Evolutionary conservation across 2,797 vertebrate genomes (phyloP), one percentile per base, ranked within the genome.

Genomic region (Falco novaeseelandiae): DNA sequence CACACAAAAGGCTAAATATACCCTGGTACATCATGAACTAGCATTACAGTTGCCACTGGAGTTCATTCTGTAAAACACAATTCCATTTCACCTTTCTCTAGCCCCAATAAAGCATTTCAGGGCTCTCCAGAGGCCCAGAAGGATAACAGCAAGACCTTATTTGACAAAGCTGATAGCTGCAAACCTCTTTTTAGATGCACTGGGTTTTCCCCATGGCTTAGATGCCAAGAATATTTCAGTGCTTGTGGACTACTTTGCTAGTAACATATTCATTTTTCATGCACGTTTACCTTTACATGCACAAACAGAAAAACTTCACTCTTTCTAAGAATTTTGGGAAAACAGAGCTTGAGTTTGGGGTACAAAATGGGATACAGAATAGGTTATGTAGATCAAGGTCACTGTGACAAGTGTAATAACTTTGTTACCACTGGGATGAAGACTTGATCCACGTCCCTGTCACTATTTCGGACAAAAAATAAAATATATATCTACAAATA

Each of bases 21-120:
- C 77, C 44, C 73, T n/a, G 32, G 65, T 42, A 92, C 59, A 61
- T 67, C 59, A 77, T 90, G 96, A 95, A 77, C 83, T 55, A 80
- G 34, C 38, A 85, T 85, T 59, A 79, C 40, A 92, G 62, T 63
- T 90, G 58, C 67, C 61, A 79, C 18, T 46, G 52, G 62, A 93
- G 73, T 87, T 79, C 70, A 54, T 46, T 80, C 90, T 82, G 77
- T 80, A 76, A 84, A 93, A 82, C 44, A 89, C 27, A 6, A 73
- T 93, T 83, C 59, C 71, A 77, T 84, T 94, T 94, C 91, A 92
- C 81, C 83, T 95, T 83, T 44, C 80, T 67, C 40, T 66, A 96
- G 91, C 62, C 74, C 54, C 30, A 84, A 0, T 84, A 92, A 92
- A 82, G 52, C 66, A 86, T 87, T 86, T 67, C 66, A 90, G 77